Conservation (phyloP, 1,140 invertebrate genomes). For the Drosophila rhopaloa region DNA sequence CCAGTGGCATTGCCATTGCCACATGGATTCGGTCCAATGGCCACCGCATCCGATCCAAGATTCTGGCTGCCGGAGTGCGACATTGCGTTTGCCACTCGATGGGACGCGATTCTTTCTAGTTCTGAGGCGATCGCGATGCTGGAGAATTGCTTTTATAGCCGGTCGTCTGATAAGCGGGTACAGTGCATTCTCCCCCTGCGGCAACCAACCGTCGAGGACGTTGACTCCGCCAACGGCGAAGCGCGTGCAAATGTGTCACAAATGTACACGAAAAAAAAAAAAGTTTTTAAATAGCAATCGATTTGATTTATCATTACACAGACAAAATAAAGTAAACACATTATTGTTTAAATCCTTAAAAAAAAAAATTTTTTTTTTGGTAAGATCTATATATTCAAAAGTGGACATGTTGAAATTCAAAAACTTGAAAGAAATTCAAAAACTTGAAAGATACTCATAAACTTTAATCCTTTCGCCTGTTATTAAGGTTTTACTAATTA, state of each 20-base stretch:
- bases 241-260: slow-evolving; percentile 20
- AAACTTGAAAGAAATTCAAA: no score
- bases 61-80: slow-evolving; percentile 18
- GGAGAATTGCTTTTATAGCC: slow-evolving; percentile 58
- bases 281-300: neutral
- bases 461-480: no score
- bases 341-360: no score
- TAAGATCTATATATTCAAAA: no score
- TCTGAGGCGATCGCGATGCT: slow-evolving; percentile 28
- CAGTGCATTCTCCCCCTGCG: slow-evolving; percentile 2
- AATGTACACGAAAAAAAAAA: neutral
- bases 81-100: slow-evolving; percentile 31
- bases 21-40: slow-evolving; percentile 8
- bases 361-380: no score
- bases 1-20: neutral
- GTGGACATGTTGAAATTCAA: no score
- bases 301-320: neutral
- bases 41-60: slow-evolving; percentile 2
- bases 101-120: slow-evolving; percentile 8
- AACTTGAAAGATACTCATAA: no score
- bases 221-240: slow-evolving; percentile 8
- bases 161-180: slow-evolving; percentile 45
- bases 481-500: no score
- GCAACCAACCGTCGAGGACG: slow-evolving; percentile 1
- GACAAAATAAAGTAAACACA: neutral